Evolutionary conservation across 2,888 invertebrate genomes (phyloP), one percentile per base, ranked within the genome.

Genomic region (Stenodera caucasica): DNA sequence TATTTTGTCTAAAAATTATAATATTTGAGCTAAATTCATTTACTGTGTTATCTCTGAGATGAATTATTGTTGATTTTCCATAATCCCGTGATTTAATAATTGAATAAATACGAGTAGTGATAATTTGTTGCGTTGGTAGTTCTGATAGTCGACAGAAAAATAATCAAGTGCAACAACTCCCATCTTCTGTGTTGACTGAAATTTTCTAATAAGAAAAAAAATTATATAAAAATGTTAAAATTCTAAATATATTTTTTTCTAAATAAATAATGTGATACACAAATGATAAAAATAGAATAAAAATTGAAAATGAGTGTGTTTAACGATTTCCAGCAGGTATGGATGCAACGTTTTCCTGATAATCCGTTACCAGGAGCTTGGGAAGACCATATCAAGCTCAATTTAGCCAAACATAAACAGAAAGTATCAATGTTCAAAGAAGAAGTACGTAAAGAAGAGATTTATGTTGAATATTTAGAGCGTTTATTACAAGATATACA

Each of bases 301-400:
- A 26, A 26, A 26, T n/a, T 12, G 40, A 75, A 73, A 82, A 90
- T 90, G 93, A 93, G 92, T 84, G 92, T 93, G 78, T 93, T 92
- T 81, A 90, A 90, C 79, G 93, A 93, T 85, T 93, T 94, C 82
- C 92, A 92, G 84, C 90, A 91, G 81, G 90, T 94, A 82, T 94
- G 94, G 94, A 87, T 89, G 83, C 90, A 93, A 84, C 86, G 93
- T 78, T 94, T 94, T 85, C 94, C 94, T 72, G 92, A 92, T 78
- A 92, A 92, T 83, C 90, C 91, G 72, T 84, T 94, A 74, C 94
- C 94, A 80, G 91, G 91, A 79, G 93, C 93, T 79, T 94, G 93
- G 94, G 94, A 94, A 81, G 93, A 92, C 83, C 93, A 94, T 84
- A 93, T 94, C 77, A 88, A 93, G 78, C 91, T 92, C 71, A 94